phyloP scores from a whole-genome alignment of 2,888 invertebrate genomes.

The Dromius quadrimaculatus region DNA sequence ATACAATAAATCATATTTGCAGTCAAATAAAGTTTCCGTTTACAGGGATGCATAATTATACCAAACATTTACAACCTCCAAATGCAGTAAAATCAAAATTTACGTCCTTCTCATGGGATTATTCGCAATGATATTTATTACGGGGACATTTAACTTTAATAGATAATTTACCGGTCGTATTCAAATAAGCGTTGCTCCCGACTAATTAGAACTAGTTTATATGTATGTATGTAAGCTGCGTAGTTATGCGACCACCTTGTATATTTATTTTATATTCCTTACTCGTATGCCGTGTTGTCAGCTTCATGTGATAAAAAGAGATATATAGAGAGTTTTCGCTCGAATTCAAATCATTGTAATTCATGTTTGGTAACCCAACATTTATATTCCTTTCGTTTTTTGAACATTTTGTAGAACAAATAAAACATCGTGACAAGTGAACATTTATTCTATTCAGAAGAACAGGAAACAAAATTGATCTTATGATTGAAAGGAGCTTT shows the following conservation, averaged over 20 bases:
- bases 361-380: conserved; percentile 3
- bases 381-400: conserved; percentile 15
- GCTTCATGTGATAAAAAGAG: conserved; percentile 33
- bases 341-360: conserved; percentile 37
- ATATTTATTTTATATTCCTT: conserved; percentile 23
- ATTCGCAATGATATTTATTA: conserved; percentile 18
- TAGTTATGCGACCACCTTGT: conserved; percentile 32
- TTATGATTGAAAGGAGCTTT: too few relatives aligned
- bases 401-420: conserved; percentile 12
- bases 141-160: conserved; percentile 17
- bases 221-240: conserved; percentile 17
- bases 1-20: too few relatives aligned
- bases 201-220: conserved; percentile 39
- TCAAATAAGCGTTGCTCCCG: conserved; percentile 16
- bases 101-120: conserved; percentile 8
- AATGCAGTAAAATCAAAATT: conserved; percentile 2
- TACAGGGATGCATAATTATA: too few relatives aligned
- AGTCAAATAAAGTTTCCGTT: too few relatives aligned
- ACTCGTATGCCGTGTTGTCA: conserved; percentile 13
- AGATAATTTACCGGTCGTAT: conserved; percentile 33
- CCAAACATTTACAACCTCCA: not conserved
- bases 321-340: conserved; percentile 31
- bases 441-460: too few relatives aligned
- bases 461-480: too few relatives aligned
- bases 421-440: too few relatives aligned